Evolutionary conservation across 2,888 invertebrate species (phyloP).

Genomic region (Lepetodrilus schrolli): DNA sequence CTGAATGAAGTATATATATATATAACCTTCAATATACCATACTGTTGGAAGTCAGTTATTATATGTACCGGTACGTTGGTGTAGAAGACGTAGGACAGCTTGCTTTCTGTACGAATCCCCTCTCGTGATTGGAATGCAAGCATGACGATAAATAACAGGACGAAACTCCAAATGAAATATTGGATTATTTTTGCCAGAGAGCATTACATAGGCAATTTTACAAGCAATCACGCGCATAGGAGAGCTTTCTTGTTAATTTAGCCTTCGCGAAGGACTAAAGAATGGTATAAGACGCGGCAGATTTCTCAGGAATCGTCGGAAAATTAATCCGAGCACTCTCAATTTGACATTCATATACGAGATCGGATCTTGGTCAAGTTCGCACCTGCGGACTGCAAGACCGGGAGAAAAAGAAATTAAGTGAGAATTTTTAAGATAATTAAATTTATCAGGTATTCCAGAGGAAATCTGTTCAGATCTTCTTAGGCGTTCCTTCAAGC

Average conservation of each 20-base stretch:
- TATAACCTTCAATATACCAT: too few relatives aligned
- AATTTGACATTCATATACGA: slow-evolving; percentile 10
- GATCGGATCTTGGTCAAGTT: neutral
- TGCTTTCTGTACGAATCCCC: too few relatives aligned
- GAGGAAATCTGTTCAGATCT: neutral
- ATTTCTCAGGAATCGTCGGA: slow-evolving; percentile 1
- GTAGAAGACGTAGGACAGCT: too few relatives aligned
- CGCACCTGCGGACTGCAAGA: slow-evolving; percentile 8
- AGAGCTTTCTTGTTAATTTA: slow-evolving; percentile 15
- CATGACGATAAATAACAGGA: neutral
- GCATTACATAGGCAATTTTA: slow-evolving; percentile 13
- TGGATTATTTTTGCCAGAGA: slow-evolving; percentile 18
- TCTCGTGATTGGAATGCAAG: too few relatives aligned
- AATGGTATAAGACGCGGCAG: neutral
- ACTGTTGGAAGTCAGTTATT: too few relatives aligned
- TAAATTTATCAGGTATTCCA: slow-evolving; percentile 30
- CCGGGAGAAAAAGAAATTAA: slow-evolving; percentile 4
- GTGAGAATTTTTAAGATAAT: slow-evolving; percentile 33
- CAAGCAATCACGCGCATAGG: neutral
- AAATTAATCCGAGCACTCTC: slow-evolving; percentile 27
- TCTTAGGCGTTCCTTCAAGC: slow-evolving; percentile 15
- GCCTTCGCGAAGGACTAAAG: neutral
- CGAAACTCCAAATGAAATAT: slow-evolving; percentile 6
- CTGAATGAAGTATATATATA: too few relatives aligned
- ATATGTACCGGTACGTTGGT: too few relatives aligned